These are phyloP conservation scores for Hydrotaea diabolus DNA, from an alignment of 2,888 invertebrate species.

Conservation along the genomic window DNA sequence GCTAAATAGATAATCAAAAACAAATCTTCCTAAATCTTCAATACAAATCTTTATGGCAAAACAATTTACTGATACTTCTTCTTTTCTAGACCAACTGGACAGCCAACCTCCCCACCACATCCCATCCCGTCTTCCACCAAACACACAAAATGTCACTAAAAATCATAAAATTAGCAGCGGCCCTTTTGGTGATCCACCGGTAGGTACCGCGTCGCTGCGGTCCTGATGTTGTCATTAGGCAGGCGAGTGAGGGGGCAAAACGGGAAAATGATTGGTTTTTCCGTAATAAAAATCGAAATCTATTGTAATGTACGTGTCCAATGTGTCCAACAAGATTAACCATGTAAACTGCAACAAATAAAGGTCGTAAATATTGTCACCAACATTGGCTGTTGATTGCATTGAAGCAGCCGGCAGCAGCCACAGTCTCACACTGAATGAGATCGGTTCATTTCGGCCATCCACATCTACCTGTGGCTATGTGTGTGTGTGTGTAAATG, in stretches of 20 bases:
- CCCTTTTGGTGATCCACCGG: constrained; percentile 12
- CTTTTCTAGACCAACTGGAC: not conserved
- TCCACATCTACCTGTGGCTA: not conserved
- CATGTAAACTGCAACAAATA: constrained; percentile 66
- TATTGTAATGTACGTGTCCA: constrained; percentile 41
- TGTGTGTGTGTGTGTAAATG: not conserved
- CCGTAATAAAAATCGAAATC: constrained; percentile 56
- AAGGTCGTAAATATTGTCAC: constrained; percentile 63
- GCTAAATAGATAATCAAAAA: constrained; percentile 55
- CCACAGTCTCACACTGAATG: not conserved
- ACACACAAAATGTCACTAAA: constrained; percentile 70
- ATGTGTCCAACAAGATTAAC: constrained; percentile 58
- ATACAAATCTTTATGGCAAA: constrained; percentile 62
- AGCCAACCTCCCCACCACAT: not conserved
- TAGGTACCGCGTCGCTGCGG: not conserved
- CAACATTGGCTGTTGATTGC: constrained; percentile 45
- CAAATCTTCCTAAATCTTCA: constrained; percentile 49
- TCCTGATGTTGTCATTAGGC: not conserved
- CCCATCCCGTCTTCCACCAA: constrained; percentile 5
- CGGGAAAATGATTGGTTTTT: constrained; percentile 32
- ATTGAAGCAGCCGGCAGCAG: too few relatives aligned
- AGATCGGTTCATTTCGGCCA: constrained; percentile 23
- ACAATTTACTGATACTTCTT: constrained; percentile 47
- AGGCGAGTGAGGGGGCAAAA: not conserved
- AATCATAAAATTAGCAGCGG: constrained; percentile 77